Evolutionary conservation across 1,140 invertebrate species (phyloP), one percentile per base, ranked within the genome.

Genomic region (Anastrepha ludens): DNA sequence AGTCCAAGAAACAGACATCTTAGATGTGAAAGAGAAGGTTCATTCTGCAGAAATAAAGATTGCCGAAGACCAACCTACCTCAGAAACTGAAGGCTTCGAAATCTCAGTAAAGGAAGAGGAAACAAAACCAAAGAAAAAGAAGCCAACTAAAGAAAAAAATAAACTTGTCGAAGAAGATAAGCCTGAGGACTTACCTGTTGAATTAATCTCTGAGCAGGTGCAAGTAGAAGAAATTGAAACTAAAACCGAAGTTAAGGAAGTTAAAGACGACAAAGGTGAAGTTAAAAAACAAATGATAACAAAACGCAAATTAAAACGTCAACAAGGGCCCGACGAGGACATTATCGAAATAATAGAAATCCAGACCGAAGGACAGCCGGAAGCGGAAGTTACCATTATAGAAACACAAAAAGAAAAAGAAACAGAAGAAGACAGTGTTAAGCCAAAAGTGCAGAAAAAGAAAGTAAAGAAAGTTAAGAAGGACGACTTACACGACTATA

Each of bases 301-400:
- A 2, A 93, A 91, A 85, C 87, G 91, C 8, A 93, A 93, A 78
- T 91, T 93, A 2, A 92, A 91, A 62, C 93, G 91, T 17, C 91
- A 93, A 87, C 88, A 92, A 50, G 93, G 93, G 17, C 91, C 91
- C 9, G 94, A 93, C 81, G 90, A 93, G 89, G 91, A 94, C 90
- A 91, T 94, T 41, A 94, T 93, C 6, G 94, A 94, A 91, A 94
- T 94, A 87, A 89, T 93, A 9, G 93, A 93, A 86, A 90, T 92
- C n/a, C 89, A 92, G 65, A 92, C 92, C 29, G 93, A 92, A 70
- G 94, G 91, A 39, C 89, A 93, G 87, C 90, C 91, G 11, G 90
- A 91, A 11, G 85, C 85, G 41, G 87, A 89, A 85, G 89, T 91
- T 3, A 90, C 91, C 67, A 89, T 92, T 8, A 89, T 93, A 85